phyloP scores from a whole-genome alignment of 2,797 vertebrate species.

The Gorsachius magnificus region DNA sequence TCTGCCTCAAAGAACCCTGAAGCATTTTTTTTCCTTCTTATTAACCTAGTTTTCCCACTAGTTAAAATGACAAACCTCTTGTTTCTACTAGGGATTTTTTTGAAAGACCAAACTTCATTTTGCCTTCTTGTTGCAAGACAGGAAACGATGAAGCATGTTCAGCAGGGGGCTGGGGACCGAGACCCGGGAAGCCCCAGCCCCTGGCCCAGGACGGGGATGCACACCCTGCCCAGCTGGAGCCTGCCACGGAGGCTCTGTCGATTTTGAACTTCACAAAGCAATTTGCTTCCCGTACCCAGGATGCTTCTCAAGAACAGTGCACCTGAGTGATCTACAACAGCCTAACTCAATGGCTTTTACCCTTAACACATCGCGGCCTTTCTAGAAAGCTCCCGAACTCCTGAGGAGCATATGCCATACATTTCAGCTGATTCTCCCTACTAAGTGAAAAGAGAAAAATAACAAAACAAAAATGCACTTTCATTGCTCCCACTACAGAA shows the following conservation, averaged over 20 bases:
- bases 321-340: background rate
- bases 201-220: background rate
- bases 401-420: background rate
- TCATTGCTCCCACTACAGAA: background rate
- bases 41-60: background rate
- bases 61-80: background rate
- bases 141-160: fast-evolving
- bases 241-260: background rate
- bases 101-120: background rate
- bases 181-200: fast-evolving
- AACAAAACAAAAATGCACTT: background rate
- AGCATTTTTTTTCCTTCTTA: background rate
- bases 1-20: background rate
- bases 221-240: background rate
- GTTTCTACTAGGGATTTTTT: background rate
- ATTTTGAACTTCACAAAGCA: background rate
- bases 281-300: background rate
- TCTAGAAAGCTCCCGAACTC: background rate
- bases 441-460: background rate
- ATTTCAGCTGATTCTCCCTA: background rate
- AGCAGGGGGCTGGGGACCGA: fast-evolving
- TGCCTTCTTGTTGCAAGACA: background rate
- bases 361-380: background rate
- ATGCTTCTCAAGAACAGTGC: background rate
- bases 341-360: background rate